These are phyloP conservation scores for Zenarchopterus dispar DNA, from an alignment of 2,797 vertebrate genomes.

Conservation along the genomic window DNA sequence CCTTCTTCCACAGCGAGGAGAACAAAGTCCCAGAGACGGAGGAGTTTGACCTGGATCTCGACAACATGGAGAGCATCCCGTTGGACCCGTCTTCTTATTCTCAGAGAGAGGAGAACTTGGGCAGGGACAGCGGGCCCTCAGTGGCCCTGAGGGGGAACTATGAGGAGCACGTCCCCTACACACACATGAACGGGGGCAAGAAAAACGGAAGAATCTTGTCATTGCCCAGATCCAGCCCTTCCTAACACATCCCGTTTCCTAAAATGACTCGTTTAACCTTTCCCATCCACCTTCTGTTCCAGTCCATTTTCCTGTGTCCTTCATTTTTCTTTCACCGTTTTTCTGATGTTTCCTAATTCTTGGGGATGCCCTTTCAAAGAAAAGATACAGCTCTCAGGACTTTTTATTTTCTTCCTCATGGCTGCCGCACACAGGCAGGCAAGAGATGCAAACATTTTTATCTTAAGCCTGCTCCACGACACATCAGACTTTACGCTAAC, in stretches of 20 bases:
- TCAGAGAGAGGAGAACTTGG: constrained; percentile 87
- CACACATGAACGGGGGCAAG: constrained; percentile 99
- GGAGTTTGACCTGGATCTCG: constrained; percentile 96
- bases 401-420: constrained; percentile 76
- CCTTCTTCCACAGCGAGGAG: constrained; percentile 98
- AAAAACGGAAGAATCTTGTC: constrained; percentile 94
- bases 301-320: constrained; percentile 54
- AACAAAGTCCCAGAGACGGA: constrained; percentile 94
- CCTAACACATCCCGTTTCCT: constrained; percentile 85
- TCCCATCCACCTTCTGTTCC: constrained; percentile 50
- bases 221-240: constrained; percentile 92
- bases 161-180: constrained; percentile 94
- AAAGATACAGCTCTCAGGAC: constrained; percentile 90
- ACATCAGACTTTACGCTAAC: constrained; percentile 58
- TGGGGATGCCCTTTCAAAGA: constrained; percentile 77
- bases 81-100: constrained; percentile 92
- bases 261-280: constrained; percentile 54
- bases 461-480: constrained; percentile 68
- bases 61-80: constrained; percentile 99
- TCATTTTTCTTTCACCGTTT: constrained; percentile 29
- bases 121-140: constrained; percentile 87
- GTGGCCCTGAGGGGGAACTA: constrained; percentile 91
- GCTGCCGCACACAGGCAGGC: constrained; percentile 80
- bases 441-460: constrained; percentile 74
- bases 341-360: constrained; percentile 75